Evolutionary conservation across 1,140 invertebrate genomes (phyloP), one percentile per base, ranked within the genome.

Genomic region (Microplitis mediator): DNA sequence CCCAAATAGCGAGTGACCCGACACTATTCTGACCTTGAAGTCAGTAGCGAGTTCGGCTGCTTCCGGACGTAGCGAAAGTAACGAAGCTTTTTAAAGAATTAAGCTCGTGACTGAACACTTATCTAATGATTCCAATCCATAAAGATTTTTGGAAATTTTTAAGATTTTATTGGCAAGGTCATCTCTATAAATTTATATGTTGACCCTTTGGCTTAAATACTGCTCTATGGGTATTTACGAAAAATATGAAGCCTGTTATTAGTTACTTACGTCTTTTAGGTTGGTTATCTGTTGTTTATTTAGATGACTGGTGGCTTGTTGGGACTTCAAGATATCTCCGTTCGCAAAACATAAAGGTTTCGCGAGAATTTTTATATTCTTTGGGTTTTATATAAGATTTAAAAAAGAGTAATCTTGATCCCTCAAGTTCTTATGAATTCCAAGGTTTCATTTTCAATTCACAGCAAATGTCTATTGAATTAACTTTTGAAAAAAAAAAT

Each of bases 361-460:
- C 75, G 3, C 63, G 66, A 58, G n/a, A 65, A 23, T 50, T 77
- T 4, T 36, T 81, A 39, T 31, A 75, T 54, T 75, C 52, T 3
- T 74, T 81, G 58, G 80, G 79, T 9, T 79, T 81, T 69, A 62
- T 74, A 34, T 65, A 77, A 6, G 80, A 79, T 72, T 5, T 52
- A 1, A 35, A 54, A 35, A 76, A 79, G 68, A 74, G 69, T 73
- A 63, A 63, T 16, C 51, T 77, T 23, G 16, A 51, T 14, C 68
- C 77, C 8, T 50, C 34, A 8, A 50, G 52, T 32, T 52, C 3
- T 2, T 73, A 60, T 64, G 69, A 73, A 73, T 79, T 77, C 74
- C 60, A 79, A 71, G 75, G 80, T 4, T 81, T 81, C 69, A 63
- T 77, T 9, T 75, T 78, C 39, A 66, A 81, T 71, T 69, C 75